Base-by-base conservation (phyloP, 37 sponge, comb jelly and placozoan species). In the Petrosia ficiformis region DNA sequence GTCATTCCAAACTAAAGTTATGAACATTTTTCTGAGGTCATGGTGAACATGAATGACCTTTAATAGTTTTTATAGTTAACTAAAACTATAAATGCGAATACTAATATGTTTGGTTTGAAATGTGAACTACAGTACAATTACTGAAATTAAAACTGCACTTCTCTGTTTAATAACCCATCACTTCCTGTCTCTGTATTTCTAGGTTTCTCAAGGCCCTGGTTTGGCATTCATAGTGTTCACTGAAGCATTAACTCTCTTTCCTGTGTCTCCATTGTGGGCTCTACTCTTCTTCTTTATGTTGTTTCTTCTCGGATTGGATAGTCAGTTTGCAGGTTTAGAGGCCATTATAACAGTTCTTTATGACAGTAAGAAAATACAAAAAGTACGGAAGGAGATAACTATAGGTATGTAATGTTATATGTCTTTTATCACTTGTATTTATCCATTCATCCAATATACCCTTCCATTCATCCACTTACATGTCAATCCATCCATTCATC, bases 261-360 rank as follows among this genome's bases (percentile, higher is more conserved):
- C 88, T 38, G 87, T 68, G 8, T 65, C 92, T 60, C 93, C 86
- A 37, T 59, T 98, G n/a, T 98, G 99, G 99, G 82, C 94, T 0
- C 57, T 95, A 33, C 84, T 98, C 32, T 98, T 98, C 92, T 98
- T 95, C 48, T 19, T 90, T 56, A 98, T 98, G 99, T 72, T 98
- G 30, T 48, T 98, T 19, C 59, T 80, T 4, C 87, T 98, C 59
- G 99, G 95, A 0, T 72, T 98, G 72, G 95, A 90, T 70, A 90
- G 92, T 31, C 89, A 91, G 84, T 96, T 98, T 82, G 93, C 89
- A 28, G 87, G 86, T 54, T 16, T 98, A 77, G 94, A 98, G 72
- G 78, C 74, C 0, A 39, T 95, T 57, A 74, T 92, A 21, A 87
- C 96, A 42, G 84, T 82, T 24, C 69, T 93, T 32, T 43, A 54